Evolutionary conservation across 2,888 invertebrate genomes (phyloP).

Genomic region (Cactoblastis cactorum): DNA sequence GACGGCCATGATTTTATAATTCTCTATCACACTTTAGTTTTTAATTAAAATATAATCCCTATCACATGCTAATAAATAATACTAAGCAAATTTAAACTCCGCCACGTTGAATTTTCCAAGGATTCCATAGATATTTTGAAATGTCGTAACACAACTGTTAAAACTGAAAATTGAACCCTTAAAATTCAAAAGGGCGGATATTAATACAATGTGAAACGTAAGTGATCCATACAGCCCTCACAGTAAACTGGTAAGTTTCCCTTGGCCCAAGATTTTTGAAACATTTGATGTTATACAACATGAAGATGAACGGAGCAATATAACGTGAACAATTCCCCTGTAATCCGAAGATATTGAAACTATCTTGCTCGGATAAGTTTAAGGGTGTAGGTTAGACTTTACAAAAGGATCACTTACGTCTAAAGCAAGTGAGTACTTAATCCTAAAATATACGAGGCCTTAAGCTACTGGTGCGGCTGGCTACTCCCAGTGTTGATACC

Average conservation of each 20-base stretch:
- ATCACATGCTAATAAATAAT: conserved; percentile 76
- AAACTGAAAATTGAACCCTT: conserved; percentile 5
- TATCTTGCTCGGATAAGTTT: not conserved
- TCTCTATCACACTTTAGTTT: conserved; percentile 50
- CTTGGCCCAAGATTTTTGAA: too few species aligned
- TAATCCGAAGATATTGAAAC: not conserved
- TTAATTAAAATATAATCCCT: conserved; percentile 44
- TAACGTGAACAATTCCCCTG: not conserved
- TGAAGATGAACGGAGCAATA: too few species aligned
- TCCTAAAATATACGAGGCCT: conserved; percentile 33
- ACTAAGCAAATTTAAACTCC: conserved; percentile 54
- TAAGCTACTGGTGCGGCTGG: conserved; percentile 69
- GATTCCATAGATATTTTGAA: conserved; percentile 10
- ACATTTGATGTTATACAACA: too few species aligned
- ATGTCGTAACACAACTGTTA: conserved; percentile 1
- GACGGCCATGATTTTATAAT: conserved; percentile 52
- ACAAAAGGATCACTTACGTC: conserved; percentile 31
- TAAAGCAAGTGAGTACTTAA: conserved; percentile 41
- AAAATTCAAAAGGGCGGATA: conserved; percentile 50
- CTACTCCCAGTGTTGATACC: conserved; percentile 85
- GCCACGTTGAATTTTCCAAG: conserved; percentile 42
- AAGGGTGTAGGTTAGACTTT: not conserved
- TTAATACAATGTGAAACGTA: conserved; percentile 49
- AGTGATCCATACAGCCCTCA: conserved; percentile 36
- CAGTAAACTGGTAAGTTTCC: conserved; percentile 12